Conservation (phyloP, 2,888 invertebrate genomes). For the Acanthococcus lagerstroemiae region DNA sequence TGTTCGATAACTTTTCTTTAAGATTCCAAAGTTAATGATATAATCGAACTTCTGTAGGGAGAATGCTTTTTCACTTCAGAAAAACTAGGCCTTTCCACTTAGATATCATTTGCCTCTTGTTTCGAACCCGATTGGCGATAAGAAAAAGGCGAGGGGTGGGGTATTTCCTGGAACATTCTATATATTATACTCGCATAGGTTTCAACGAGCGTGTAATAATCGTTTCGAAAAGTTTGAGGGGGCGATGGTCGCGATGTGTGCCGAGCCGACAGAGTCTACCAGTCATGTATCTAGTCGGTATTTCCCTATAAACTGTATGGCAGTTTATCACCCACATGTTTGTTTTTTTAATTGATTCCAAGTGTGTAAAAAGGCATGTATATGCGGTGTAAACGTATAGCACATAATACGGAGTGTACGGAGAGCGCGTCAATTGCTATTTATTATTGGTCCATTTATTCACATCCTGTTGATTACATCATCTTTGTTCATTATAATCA, state of each 20-base stretch:
- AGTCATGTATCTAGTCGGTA: background rate
- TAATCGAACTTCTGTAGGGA: no score
- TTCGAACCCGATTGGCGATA: no score
- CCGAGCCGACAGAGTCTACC: background rate
- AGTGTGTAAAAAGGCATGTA: constrained; percentile 27
- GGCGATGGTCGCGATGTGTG: constrained; percentile 13
- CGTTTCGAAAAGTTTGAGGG: constrained; percentile 24
- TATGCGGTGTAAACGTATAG: background rate
- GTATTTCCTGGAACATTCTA: no score
- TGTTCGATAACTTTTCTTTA: no score
- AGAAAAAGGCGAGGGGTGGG: no score
- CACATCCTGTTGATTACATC: constrained; percentile 32
- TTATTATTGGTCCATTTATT: constrained; percentile 32
- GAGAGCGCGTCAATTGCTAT: constrained; percentile 22
- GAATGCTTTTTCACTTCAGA: no score
- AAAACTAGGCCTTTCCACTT: no score
- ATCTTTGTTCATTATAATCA: constrained; percentile 31
- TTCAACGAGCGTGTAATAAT: no score
- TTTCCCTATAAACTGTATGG: constrained; percentile 30
- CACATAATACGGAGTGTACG: background rate
- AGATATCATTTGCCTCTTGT: no score
- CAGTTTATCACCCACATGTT: constrained; percentile 30
- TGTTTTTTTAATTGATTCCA: constrained; percentile 30
- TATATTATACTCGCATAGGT: no score
- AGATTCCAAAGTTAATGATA: no score